Evolutionary conservation across 1,140 invertebrate genomes (phyloP), one percentile per base, ranked within the genome.

Genomic region (Penaeus japonicus): DNA sequence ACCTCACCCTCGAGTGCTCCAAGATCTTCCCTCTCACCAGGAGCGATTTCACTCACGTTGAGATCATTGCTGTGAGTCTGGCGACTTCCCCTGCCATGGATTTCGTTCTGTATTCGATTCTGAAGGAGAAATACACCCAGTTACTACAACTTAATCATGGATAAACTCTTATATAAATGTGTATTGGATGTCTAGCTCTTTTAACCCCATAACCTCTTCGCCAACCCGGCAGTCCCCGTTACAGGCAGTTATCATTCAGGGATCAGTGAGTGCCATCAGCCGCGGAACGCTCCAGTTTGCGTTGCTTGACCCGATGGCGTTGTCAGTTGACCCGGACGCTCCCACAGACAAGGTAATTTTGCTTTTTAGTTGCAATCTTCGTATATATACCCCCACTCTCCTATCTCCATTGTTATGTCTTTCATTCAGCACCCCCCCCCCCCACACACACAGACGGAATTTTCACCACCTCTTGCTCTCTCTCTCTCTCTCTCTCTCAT

Each of bases 11-110:
- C 15, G 39, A 89, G n/a, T 80, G 80, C 70, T 84, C 81, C 47
- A 89, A 89, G 54, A 59, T 89, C 55, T 83, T 89, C 22, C 53
- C 87, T 15, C 81, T 89, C 30, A 18, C 39, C 12, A 77, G 87
- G 30, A 73, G 57, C 22, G 87, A 70, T n/a, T 78, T 30, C 54
- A 89, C 87, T 5, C 84, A 89, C 70, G 22, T 78, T 12, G 15
- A 78, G 54, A 65, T 89, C 24, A 79, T 84, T 22, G n/a, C 73
- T 47, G 87, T 89, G 27, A 77, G 87, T 81, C 7, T 73, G 10
- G 32, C 1, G 15, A 47, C 47, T 1, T 47, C 7, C 10, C 10
- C 47, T 47, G 47, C 10, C 47, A 7, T 7, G 15, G 5, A 47
- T 15, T 47, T 47, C 5, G 15, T 4, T 47, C 15, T 15, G 47